Percentiles rank a stretch among this genome's conserved stretches.
These are phyloP conservation scores for Limnephilus lunatus DNA, from an alignment of 2,888 invertebrate species.

Conservation along the genomic window DNA sequence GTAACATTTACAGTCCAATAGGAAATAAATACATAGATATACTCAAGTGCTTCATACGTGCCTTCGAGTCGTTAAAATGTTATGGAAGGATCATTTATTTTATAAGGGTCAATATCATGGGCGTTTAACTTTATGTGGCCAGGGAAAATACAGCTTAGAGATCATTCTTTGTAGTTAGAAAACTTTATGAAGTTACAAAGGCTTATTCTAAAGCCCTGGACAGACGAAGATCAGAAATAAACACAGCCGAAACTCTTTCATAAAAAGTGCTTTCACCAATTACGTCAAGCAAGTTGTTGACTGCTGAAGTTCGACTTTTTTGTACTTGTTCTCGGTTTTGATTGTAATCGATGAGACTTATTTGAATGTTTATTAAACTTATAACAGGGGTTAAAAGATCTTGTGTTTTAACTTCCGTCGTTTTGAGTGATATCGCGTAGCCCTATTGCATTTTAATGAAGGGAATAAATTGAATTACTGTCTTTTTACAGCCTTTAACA, in stretches of 20 bases:
- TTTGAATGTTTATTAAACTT: neutral
- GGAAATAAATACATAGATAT: neutral
- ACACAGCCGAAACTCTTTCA: neutral
- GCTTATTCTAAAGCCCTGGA: slow-evolving; percentile 3
- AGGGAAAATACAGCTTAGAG: neutral
- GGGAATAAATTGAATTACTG: neutral
- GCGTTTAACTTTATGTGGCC: slow-evolving; percentile 25
- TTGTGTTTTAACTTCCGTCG: neutral
- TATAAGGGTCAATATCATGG: slow-evolving; percentile 28
- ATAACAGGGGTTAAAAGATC: neutral
- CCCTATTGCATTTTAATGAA: slow-evolving; percentile 3
- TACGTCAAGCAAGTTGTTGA: no score
- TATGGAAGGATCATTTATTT: slow-evolving; percentile 26
- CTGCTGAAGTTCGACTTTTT: neutral
- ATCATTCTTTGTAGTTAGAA: slow-evolving; percentile 21
- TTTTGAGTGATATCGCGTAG: slow-evolving; percentile 4
- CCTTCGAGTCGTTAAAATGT: slow-evolving; percentile 17
- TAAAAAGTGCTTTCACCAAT: neutral
- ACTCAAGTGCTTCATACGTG: neutral
- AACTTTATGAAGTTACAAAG: slow-evolving; percentile 24
- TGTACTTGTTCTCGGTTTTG: neutral
- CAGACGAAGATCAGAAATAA: neutral
- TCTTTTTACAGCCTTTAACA: neutral
- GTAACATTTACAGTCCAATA: neutral
- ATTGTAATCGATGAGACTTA: neutral